phyloP scores from a whole-genome alignment of 2,797 vertebrate species.

The Kryptolebias ocellatus region DNA sequence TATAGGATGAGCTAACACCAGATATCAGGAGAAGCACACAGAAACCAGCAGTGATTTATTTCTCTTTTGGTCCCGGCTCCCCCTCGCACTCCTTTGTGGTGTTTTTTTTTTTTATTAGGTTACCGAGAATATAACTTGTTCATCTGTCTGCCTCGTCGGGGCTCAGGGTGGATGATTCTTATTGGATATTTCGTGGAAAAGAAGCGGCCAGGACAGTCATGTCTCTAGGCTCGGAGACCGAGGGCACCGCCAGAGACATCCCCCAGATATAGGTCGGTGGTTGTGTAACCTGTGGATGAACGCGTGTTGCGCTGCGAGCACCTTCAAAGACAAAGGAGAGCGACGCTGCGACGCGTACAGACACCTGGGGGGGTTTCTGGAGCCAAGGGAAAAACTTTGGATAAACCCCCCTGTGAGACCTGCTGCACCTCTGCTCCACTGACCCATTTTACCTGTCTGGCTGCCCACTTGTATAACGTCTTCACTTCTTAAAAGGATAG shows the following conservation, averaged over 20 bases:
- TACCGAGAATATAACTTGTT: conserved; percentile 57
- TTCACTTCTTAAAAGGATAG: conserved; percentile 20
- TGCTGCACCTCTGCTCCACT: conserved; percentile 53
- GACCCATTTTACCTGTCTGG: conserved; percentile 78
- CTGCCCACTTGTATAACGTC: conserved; percentile 68
- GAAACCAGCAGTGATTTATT: conserved; percentile 50
- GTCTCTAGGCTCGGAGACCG: conserved; percentile 41
- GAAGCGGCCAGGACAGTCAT: conserved; percentile 46
- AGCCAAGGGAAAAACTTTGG: conserved; percentile 35
- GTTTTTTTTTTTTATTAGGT: conserved; percentile 57
- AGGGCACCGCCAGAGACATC: conserved; percentile 15
- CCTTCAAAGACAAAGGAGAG: conserved; percentile 31
- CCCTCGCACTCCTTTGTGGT: conserved; percentile 10
- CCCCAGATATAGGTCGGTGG: conserved; percentile 32
- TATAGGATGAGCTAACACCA: conserved; percentile 56
- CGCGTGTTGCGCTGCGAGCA: conserved; percentile 20
- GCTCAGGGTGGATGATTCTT: conserved; percentile 31
- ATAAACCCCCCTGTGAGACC: conserved; percentile 62
- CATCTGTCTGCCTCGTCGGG: conserved; percentile 50
- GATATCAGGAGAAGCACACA: conserved; percentile 60
- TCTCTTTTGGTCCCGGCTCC: conserved; percentile 4
- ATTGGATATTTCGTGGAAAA: conserved; percentile 70
- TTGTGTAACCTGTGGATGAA: conserved; percentile 47
- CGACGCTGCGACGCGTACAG: too few relatives aligned
- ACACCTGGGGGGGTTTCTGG: conserved; percentile 32